Conservation (phyloP, 1,140 invertebrate species). For the Oedothorax gibbosus region DNA sequence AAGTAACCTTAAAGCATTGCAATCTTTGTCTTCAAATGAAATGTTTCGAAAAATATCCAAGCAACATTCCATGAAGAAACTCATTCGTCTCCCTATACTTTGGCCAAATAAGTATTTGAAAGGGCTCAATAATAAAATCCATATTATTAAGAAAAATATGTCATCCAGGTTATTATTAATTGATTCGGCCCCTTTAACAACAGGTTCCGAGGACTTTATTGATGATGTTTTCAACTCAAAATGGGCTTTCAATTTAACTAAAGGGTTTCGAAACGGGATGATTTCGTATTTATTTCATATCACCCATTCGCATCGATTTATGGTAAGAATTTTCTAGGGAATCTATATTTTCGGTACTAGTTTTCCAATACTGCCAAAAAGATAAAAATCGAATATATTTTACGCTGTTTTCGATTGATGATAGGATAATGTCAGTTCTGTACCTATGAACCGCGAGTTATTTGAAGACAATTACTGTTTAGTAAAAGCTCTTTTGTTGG, state of each 20-base stretch:
- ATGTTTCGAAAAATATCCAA: no score
- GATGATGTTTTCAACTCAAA: slow-evolving; percentile 32
- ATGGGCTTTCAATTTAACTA: slow-evolving; percentile 2
- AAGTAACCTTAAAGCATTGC: no score
- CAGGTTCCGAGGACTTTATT: slow-evolving; percentile 39
- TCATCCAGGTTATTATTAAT: slow-evolving; percentile 34
- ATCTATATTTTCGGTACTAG: slow-evolving; percentile 26
- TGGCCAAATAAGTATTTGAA: slow-evolving; percentile 31
- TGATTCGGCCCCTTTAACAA: slow-evolving; percentile 16
- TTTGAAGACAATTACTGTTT: slow-evolving; percentile 2
- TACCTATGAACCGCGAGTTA: not conserved
- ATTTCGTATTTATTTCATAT: slow-evolving; percentile 29
- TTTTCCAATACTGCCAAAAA: slow-evolving; percentile 36
- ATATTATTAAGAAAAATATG: slow-evolving; percentile 26
- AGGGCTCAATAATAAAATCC: slow-evolving; percentile 27
- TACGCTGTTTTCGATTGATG: slow-evolving; percentile 18
- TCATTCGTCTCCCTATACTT: slow-evolving; percentile 21
- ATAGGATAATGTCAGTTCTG: not conserved
- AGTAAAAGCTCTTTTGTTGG: not conserved
- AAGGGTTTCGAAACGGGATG: not conserved
- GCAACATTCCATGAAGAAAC: no score
- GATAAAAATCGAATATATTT: slow-evolving; percentile 30
- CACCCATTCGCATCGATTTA: slow-evolving; percentile 34
- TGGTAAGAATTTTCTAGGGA: slow-evolving; percentile 7
- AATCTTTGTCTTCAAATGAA: no score